Base-by-base conservation (phyloP, 2,113 vertebrate genomes). In the Cygnus atratus region DNA sequence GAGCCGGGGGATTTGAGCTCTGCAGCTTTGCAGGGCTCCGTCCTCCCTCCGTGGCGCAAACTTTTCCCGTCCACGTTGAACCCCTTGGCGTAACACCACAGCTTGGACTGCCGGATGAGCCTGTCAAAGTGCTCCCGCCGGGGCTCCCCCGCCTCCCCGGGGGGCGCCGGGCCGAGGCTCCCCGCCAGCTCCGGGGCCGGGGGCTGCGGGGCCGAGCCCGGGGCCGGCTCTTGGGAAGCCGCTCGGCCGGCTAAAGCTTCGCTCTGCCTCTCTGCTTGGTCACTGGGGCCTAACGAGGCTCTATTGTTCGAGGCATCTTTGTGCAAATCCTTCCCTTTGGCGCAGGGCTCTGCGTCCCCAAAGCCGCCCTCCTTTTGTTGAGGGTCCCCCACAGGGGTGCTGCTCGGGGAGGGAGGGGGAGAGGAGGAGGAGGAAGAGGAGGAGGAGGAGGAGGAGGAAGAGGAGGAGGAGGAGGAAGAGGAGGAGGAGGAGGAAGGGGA, bases 31-130 rank as follows among this genome's bases (percentile, higher is more conserved):
- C 92, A 62, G 4, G 58, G 72, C 57, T 97, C 97, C 55, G 88
- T 37, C 67, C 83, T 77, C 57, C 26, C 79, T 11, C 93, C 94
- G 20, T 83, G 97, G 57, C 97, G 95, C 87, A 97, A 91, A 70
- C 95, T 94, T 81, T 98, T 98, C 29, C 97, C 95, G 85, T 98
- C 97, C 87, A 97, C 61, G 73, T 97, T 98, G 87, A 98, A 98
- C 1, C 98, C 98, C 39, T 98, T 98, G 25, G 98, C 98, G 5
- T 98, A 98, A 73, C 98, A 98, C 98, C 98, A 98, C 17, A 98
- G 96, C 84, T 98, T 98, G 72, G 98, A 98, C 2, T 89, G 96
- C 55, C 98, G 95, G 95, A 98, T 98, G 37, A 98, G 88, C 35
- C 98, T 93, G 84, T 98, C 97, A 20, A 98, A 98, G 52, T 98